phyloP scores from a whole-genome alignment of 2,797 vertebrate genomes.

The Lepus oiostolus region DNA sequence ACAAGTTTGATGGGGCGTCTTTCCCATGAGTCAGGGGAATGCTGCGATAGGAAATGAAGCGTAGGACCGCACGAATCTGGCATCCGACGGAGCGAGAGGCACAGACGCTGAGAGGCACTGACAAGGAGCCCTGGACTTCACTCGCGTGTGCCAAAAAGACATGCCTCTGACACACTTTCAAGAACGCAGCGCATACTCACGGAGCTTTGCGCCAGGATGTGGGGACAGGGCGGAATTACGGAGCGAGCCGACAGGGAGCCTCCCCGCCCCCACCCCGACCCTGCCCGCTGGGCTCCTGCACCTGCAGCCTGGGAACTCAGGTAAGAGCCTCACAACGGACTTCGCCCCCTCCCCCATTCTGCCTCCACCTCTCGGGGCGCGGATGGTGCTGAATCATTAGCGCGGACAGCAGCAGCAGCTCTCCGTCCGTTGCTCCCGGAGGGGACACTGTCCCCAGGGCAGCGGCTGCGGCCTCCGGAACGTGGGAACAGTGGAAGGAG shows the following conservation, averaged over 20 bases:
- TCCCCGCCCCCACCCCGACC: background rate
- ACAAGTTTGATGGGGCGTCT: background rate
- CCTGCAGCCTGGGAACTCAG: background rate
- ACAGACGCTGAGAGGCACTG: background rate
- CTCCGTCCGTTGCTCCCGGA: background rate
- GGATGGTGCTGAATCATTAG: conserved; percentile 82
- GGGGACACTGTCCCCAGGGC: background rate
- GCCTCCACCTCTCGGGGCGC: conserved; percentile 36
- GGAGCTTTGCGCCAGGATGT: background rate
- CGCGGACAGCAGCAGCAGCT: background rate
- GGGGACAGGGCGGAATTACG: background rate
- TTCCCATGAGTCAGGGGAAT: background rate
- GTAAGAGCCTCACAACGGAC: background rate
- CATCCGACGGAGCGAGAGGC: background rate
- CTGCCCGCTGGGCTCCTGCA: background rate
- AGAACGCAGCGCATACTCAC: background rate
- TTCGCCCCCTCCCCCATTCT: background rate
- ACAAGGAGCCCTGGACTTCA: background rate
- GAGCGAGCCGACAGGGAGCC: background rate
- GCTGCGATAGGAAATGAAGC: background rate
- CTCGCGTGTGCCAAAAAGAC: background rate
- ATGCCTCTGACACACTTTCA: conserved; percentile 63
- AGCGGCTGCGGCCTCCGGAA: background rate
- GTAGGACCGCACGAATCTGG: background rate
- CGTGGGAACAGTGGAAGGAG: background rate